phyloP scores from a whole-genome alignment of 2,113 vertebrate genomes.

The Rhea pennata region DNA sequence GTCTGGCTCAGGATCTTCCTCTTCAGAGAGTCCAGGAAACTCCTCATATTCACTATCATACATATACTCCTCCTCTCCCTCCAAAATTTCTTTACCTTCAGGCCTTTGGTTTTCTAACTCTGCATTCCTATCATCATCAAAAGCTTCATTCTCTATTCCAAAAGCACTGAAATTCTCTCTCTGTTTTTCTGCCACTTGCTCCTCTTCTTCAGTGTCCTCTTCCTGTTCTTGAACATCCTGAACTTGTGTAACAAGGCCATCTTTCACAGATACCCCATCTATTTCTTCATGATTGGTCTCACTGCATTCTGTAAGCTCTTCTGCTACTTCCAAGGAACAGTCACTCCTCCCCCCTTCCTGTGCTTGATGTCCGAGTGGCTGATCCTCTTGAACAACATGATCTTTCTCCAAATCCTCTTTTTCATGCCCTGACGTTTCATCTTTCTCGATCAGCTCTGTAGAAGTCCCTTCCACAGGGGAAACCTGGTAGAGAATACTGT shows the following conservation, averaged over 20 bases:
- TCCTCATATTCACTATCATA: slow-evolving; percentile 83
- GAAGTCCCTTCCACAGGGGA: slow-evolving; percentile 70
- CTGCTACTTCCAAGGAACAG: slow-evolving; percentile 32
- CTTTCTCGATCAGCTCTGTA: slow-evolving; percentile 82
- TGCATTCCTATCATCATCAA: slow-evolving; percentile 85
- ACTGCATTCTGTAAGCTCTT: neutral
- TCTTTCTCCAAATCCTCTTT: slow-evolving; percentile 69
- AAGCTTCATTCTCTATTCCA: slow-evolving; percentile 90
- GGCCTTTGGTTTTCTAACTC: slow-evolving; percentile 71
- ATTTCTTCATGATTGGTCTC: neutral
- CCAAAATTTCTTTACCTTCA: slow-evolving; percentile 65
- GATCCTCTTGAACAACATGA: slow-evolving; percentile 63
- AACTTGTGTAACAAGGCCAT: neutral
- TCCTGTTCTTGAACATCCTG: slow-evolving; percentile 34
- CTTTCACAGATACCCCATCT: neutral
- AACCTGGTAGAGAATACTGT: slow-evolving; percentile 41
- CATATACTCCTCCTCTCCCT: slow-evolving; percentile 73
- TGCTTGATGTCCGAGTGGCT: neutral
- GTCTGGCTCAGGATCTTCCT: slow-evolving; percentile 80
- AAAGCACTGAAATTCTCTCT: slow-evolving; percentile 70
- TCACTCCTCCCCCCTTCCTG: neutral
- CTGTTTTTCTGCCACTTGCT: slow-evolving; percentile 63
- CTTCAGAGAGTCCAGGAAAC: slow-evolving; percentile 86
- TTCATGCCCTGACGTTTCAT: slow-evolving; percentile 84
- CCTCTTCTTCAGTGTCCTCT: slow-evolving; percentile 49